Conservation (phyloP, 2,113 vertebrate species). For the Neotragus pygmaeus region DNA sequence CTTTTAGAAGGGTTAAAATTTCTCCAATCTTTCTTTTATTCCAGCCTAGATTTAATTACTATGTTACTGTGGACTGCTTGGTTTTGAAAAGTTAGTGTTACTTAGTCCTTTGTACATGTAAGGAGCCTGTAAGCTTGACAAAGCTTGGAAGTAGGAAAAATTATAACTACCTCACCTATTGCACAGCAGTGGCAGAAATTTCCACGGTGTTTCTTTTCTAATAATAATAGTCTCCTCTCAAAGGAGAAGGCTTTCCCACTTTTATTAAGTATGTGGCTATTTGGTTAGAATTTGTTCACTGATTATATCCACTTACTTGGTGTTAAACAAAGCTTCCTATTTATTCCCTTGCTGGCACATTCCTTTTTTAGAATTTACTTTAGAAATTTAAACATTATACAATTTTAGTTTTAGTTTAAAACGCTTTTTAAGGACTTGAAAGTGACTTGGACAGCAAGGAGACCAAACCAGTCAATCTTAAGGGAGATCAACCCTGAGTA, state of each 20-base stretch:
- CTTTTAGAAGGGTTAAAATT: neutral
- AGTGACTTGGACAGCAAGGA: neutral
- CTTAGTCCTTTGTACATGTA: neutral
- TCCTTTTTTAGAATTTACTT: conserved; percentile 6
- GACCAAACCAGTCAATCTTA: neutral
- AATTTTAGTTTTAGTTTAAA: neutral
- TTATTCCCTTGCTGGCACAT: neutral
- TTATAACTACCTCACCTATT: neutral
- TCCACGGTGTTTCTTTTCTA: neutral
- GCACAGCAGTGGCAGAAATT: neutral
- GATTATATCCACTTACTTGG: neutral
- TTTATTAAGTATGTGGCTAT: neutral
- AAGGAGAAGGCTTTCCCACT: neutral
- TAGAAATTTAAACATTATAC: neutral
- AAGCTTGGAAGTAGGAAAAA: neutral
- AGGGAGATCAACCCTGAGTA: neutral
- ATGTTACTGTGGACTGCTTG: neutral
- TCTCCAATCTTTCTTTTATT: neutral
- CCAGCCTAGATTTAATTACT: neutral
- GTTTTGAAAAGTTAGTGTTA: neutral
- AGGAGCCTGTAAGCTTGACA: neutral
- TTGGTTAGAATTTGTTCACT: neutral
- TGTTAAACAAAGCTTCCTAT: neutral
- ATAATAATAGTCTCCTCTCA: neutral
- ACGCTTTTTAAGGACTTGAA: neutral